Conservation (phyloP, 2,113 vertebrate species). For the Aptenodytes forsteri region DNA sequence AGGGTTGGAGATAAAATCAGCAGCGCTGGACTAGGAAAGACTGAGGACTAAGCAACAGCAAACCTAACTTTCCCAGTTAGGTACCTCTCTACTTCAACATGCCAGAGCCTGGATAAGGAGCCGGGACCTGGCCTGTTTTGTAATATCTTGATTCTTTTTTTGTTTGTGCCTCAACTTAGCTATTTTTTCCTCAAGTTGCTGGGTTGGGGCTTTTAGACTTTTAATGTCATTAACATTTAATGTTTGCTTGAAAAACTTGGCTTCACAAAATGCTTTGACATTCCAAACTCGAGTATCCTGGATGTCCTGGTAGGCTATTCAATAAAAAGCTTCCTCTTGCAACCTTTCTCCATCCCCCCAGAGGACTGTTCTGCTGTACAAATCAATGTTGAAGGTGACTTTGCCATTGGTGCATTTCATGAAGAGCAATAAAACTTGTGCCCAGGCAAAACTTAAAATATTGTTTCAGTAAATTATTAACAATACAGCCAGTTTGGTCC, state of each 20-base stretch:
- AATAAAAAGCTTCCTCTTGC: not conserved
- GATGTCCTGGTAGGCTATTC: not conserved
- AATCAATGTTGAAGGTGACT: conserved; percentile 42
- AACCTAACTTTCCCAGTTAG: not conserved
- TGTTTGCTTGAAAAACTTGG: not conserved
- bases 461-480: conserved; percentile 48
- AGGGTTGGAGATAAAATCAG: not conserved
- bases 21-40: not conserved
- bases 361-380: not conserved
- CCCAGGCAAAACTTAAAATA: conserved; percentile 6
- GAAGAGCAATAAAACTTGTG: conserved; percentile 13
- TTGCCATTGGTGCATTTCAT: conserved; percentile 22
- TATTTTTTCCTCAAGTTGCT: not conserved
- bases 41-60: not conserved
- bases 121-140: not conserved
- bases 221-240: not conserved
- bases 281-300: not conserved
- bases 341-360: not conserved
- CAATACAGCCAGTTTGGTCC: not conserved
- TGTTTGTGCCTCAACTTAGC: not conserved
- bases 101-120: not conserved
- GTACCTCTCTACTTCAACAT: not conserved
- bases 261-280: not conserved
- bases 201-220: not conserved
- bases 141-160: not conserved